Percentiles rank a stretch among this genome's conserved stretches.
Conservation (phyloP, 1,140 invertebrate species). For the Pteromalus puparum region DNA sequence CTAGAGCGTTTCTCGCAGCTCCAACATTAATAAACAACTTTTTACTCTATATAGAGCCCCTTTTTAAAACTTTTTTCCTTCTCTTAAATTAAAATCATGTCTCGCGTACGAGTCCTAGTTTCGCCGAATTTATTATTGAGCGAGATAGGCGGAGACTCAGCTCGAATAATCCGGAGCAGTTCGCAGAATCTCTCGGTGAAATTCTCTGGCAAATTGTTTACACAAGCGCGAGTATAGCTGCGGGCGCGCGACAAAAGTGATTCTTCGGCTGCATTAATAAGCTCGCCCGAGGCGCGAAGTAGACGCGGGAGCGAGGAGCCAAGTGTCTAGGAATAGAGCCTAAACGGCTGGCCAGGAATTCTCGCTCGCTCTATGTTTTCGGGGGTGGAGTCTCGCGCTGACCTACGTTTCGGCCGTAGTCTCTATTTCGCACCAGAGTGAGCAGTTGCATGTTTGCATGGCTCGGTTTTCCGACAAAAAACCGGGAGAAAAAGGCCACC, state of each 20-base stretch:
- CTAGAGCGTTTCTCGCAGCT: neutral
- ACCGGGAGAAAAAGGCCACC: too few species aligned
- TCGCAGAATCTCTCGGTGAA: neutral
- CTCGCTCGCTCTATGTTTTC: constrained; percentile 7
- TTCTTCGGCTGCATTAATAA: constrained; percentile 33
- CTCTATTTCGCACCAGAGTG: neutral
- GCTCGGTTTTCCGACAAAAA: too few species aligned
- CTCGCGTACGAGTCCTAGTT: too few species aligned
- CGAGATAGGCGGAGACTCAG: neutral
- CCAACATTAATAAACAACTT: neutral
- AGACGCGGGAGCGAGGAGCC: neutral
- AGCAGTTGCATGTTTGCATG: too few species aligned
- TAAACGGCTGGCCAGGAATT: constrained; percentile 28
- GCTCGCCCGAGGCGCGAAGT: neutral
- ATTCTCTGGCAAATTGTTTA: constrained; percentile 12
- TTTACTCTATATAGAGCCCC: neutral
- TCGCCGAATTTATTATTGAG: neutral
- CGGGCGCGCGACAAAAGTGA: constrained; percentile 8
- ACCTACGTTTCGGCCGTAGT: neutral
- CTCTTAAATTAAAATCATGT: too few species aligned
- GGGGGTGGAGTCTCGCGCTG: constrained; percentile 20
- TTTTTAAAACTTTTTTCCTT: too few species aligned
- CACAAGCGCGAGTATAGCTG: neutral
- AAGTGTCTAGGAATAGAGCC: constrained; percentile 42
- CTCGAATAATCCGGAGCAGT: neutral